phyloP scores from a whole-genome alignment of 2,113 vertebrate species.

The Mesoclemmys tuberculata region DNA sequence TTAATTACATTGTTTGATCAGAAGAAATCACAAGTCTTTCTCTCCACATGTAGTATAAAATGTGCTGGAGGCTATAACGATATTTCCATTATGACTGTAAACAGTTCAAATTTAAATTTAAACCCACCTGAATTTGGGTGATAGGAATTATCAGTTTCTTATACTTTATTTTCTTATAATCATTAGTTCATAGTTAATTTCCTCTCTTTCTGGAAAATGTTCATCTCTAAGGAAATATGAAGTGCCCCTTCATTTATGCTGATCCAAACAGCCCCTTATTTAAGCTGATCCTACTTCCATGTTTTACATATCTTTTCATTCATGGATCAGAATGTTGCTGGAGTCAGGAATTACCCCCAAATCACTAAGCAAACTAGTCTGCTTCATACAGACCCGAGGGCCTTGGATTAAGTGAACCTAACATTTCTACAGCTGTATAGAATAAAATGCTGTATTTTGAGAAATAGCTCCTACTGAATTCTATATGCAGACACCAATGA shows the following conservation, averaged over 20 bases:
- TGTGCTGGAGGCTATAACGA: neutral
- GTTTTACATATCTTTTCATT: neutral
- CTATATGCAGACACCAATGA: neutral
- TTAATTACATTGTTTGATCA: neutral
- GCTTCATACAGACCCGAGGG: neutral
- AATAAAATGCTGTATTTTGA: neutral
- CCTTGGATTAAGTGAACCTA: neutral
- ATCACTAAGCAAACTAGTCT: neutral
- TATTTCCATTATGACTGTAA: neutral
- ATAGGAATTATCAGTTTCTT: neutral
- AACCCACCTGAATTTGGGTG: neutral
- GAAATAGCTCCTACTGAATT: neutral
- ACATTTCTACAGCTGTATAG: neutral
- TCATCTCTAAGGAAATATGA: neutral
- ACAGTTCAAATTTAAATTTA: neutral
- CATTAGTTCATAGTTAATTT: neutral
- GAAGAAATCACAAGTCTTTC: neutral
- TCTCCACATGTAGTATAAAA: neutral
- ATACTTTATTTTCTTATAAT: no score
- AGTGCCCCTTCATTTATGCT: neutral
- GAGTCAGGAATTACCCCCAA: neutral
- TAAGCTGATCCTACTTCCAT: neutral
- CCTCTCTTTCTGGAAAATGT: neutral
- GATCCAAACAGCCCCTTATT: neutral
- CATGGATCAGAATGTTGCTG: neutral